A percentile compares a stretch with the other conserved stretches of the same genome.
Conservation (phyloP, 2,797 vertebrate species). For the Loris lydekkerianus region DNA sequence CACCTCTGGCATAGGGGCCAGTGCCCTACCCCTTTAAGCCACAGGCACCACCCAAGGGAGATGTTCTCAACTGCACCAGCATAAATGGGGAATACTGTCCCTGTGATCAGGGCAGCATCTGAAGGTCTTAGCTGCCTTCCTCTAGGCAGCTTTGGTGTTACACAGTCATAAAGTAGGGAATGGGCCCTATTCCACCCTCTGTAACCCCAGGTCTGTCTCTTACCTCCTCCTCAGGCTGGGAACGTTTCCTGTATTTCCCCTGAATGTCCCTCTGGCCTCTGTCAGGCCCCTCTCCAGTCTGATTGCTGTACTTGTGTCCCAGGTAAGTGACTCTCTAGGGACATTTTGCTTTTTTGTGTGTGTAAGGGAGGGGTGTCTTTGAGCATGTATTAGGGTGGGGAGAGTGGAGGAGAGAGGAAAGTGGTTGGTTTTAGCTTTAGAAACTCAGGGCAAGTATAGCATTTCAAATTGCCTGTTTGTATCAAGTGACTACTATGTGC, state of each 20-base stretch:
- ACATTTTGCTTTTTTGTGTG: neutral
- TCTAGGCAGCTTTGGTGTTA: neutral
- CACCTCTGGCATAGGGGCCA: no score
- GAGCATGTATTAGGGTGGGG: neutral
- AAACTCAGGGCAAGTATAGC: neutral
- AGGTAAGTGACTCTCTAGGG: constrained; percentile 79
- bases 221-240: constrained; percentile 84
- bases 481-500: neutral
- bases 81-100: rapidly evolving
- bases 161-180: neutral
- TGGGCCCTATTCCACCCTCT: neutral
- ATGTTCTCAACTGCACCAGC: neutral
- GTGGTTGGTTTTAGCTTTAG: neutral
- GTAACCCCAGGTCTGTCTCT: neutral
- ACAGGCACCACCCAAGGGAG: neutral
- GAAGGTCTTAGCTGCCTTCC: neutral
- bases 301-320: constrained; percentile 89
- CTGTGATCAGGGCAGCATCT: neutral
- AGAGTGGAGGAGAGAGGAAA: neutral
- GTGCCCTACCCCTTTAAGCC: no score
- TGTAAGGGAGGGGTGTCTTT: neutral
- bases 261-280: constrained; percentile 86
- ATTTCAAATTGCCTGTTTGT: neutral
- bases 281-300: constrained; percentile 60
- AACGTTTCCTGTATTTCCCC: constrained; percentile 90